Base-by-base conservation (phyloP, 30 jellyfish, hydroid and myxozoan species). In the Hydractinia echinata region DNA sequence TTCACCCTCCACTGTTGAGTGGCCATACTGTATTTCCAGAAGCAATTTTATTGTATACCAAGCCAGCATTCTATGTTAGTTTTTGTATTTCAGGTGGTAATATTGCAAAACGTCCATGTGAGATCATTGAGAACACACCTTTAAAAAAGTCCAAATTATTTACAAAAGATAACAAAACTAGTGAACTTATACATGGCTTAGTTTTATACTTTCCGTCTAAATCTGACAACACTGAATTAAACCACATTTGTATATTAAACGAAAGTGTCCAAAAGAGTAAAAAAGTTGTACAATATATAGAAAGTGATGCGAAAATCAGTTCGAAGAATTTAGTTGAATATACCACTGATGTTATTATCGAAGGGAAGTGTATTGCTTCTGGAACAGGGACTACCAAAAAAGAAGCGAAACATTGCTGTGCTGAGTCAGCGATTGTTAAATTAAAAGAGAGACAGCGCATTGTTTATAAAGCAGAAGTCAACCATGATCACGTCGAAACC, bases 261-360 rank as follows among this genome's bases (percentile, higher is more conserved):
- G 95, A 82, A 61, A 93, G 99, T 72, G 95, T 88, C 7, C 95
- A 87, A 58, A 93, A 93, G 51, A 87, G 94, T 53, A 84, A 67
- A 55, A 81, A 60, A 61, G 7, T 48, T 5, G 52, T 87, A 10
- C 91, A 93, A 77, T 93, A 69, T 78, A 74, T 86, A 13, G 94
- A 91, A 10, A 73, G 55, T 4, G 81, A 78, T 61, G 14, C 14
- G 4, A 61, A 60, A 54, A 30, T 30, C 44, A 8, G 8, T 20
- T 55, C 51, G 21, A 13, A 67, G 51, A 48, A 58, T 16, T 58
- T 58, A 11, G 15, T 11, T 16, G 77, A 56, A 68, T 73, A 60
- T 81, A 76, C 81, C 48, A 78, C 83, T 7, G 89, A 91, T 11
- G 96, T 92, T 53, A 54, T 51, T 61, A 88, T 93, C 10, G 95